phyloP scores from a whole-genome alignment of 2,797 vertebrate genomes.

The Urocyon cinereoargenteus region DNA sequence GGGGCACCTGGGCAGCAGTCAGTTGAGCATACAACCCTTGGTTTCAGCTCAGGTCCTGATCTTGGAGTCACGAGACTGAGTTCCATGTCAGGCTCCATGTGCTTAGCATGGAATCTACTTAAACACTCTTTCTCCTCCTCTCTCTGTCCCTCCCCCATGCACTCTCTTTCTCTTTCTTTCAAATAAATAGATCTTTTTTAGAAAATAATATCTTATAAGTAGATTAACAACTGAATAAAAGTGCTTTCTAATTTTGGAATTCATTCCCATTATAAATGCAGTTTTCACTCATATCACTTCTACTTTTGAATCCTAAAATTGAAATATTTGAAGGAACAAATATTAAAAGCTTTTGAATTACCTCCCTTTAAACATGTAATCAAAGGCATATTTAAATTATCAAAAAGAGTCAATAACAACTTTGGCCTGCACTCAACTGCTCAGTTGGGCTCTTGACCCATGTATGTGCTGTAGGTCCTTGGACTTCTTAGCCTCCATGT shows the following conservation, averaged over 20 bases:
- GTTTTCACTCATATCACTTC: background rate
- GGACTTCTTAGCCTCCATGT: background rate
- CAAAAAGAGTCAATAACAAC: background rate
- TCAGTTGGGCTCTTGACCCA: background rate
- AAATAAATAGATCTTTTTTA: background rate
- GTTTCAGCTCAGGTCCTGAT: background rate
- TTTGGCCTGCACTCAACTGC: background rate
- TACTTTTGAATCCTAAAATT: background rate
- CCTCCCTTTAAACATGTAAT: constrained; percentile 23
- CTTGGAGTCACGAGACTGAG: background rate
- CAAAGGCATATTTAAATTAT: background rate
- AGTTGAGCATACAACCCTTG: background rate
- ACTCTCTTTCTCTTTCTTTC: background rate
- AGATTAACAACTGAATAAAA: background rate
- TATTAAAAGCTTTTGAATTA: background rate
- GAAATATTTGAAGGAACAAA: background rate
- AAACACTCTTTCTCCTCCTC: background rate
- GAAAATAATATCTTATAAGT: background rate
- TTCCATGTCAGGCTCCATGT: background rate
- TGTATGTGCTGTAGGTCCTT: background rate
- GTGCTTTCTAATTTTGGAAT: background rate
- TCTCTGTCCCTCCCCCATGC: background rate
- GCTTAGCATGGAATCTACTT: background rate
- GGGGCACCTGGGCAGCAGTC: background rate
- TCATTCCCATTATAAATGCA: background rate